Evolutionary conservation across 2,113 vertebrate species (phyloP), one percentile per base, ranked within the genome.

Genomic region (Nyctereutes procyonoides): DNA sequence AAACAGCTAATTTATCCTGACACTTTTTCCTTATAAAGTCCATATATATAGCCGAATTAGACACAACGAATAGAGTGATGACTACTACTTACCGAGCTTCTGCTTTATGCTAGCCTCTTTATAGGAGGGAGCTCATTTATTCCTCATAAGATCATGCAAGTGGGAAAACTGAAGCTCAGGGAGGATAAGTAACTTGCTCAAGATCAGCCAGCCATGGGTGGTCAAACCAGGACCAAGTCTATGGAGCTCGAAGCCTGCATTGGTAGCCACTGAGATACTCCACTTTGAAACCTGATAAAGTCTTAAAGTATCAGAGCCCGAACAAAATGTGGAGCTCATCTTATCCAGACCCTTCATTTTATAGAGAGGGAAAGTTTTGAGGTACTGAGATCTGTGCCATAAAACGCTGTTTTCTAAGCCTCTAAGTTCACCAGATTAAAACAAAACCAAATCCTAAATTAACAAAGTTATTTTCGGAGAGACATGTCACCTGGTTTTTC

Each of bases 401-500:
- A 60, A 87, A 95, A 48, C 7, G 17, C 22, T 62, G 15, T 43
- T 87, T 71, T 77, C 14, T 13, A 55, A 69, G 53, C 4, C 12
- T 35, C 67, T 65, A 8, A 77, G 11, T 83, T 38, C 22, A 69
- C 32, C 19, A 77, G 65, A 67, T 51, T 85, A 60, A 90, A 60
- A 60, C 12, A 73, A 73, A 58, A 74, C 26, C 38, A 56, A 90
- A 90, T 32, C 67, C 81, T 48, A 26, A 88, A 67, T 76, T 48
- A 96, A 38, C 30, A 38, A 87, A 95, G 62, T 81, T 62, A 24
- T 87, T 81, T 95, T 87, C 38, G 3, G 2, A 82, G 87, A 82
- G 17, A 82, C 53, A 69, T 55, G n/a, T 30, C 8, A 67, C 38
- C 4, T 74, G 10, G 1, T 28, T 90, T 92, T 80, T 48, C 13